These are phyloP conservation scores for Drosophila navojoa DNA, from an alignment of 1,140 invertebrate species.

Conservation along the genomic window DNA sequence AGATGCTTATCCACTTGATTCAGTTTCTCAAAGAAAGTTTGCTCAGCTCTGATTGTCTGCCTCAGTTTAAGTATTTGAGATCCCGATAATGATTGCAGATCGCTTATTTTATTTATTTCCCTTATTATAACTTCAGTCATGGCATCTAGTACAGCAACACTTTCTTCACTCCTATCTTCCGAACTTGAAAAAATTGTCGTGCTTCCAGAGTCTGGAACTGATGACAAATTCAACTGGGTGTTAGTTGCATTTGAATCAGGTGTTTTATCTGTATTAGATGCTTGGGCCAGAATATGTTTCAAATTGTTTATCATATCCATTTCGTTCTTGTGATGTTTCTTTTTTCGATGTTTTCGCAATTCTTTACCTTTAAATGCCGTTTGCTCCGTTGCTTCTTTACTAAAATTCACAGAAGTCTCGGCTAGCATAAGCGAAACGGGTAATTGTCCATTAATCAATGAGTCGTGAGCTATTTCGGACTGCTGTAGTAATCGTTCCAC, in stretches of 20 bases:
- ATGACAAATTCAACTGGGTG: neutral
- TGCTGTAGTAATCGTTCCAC: constrained; percentile 65
- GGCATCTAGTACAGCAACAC: constrained; percentile 44
- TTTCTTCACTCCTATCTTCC: constrained; percentile 28
- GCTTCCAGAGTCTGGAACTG: constrained; percentile 10
- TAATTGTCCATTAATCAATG: constrained; percentile 31
- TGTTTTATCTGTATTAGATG: constrained; percentile 25
- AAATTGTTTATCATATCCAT: constrained; percentile 83
- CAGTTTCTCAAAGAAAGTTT: constrained; percentile 73
- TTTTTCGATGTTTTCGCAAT: constrained; percentile 68
- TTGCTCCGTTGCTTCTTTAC: constrained; percentile 45
- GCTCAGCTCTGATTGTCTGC: constrained; percentile 60
- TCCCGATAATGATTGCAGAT: constrained; percentile 58
- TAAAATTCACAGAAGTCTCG: constrained; percentile 56
- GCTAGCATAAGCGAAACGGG: constrained; percentile 88
- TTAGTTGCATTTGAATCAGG: neutral
- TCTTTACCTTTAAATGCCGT: constrained; percentile 60
- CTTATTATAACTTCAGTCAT: constrained; percentile 67
- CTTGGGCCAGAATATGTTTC: constrained; percentile 64
- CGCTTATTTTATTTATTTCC: constrained; percentile 81
- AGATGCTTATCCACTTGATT: constrained; percentile 78
- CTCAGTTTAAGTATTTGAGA: constrained; percentile 61
- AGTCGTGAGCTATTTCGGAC: constrained; percentile 41
- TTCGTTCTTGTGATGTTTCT: constrained; percentile 78
- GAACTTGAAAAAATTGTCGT: constrained; percentile 15